Evolutionary conservation across 2,113 vertebrate species (phyloP).

Genomic region (Istiophorus platypterus): DNA sequence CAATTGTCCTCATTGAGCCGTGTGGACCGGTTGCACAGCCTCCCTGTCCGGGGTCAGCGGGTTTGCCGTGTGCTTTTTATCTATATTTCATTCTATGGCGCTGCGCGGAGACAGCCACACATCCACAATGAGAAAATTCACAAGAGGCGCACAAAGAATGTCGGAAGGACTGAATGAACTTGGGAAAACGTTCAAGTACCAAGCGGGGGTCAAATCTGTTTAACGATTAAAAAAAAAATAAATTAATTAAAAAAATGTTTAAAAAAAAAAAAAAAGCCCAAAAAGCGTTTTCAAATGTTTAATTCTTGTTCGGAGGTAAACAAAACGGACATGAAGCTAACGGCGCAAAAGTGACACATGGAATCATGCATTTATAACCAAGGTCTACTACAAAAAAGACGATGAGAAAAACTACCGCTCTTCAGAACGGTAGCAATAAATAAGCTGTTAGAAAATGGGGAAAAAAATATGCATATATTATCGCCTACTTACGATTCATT

Average conservation of each 20-base stretch:
- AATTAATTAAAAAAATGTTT: no score
- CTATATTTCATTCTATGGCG: constrained; percentile 78
- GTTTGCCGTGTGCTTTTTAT: constrained; percentile 86
- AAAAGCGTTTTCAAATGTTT: background rate
- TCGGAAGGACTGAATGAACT: constrained; percentile 5
- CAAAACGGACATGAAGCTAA: constrained; percentile 7
- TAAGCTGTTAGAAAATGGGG: background rate
- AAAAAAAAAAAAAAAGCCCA: background rate
- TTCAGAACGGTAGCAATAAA: background rate
- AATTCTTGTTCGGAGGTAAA: constrained; percentile 24
- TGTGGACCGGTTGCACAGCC: constrained; percentile 88
- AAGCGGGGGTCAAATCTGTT: constrained; percentile 5
- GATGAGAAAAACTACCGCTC: background rate
- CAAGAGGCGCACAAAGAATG: constrained; percentile 50
- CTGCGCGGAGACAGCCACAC: constrained; percentile 58
- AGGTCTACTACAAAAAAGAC: background rate
- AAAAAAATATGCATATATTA: constrained; percentile 3
- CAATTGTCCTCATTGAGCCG: constrained; percentile 89
- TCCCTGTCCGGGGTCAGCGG: constrained; percentile 83
- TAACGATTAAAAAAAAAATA: no score
- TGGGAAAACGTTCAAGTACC: background rate
- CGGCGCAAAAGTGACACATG: constrained; percentile 46
- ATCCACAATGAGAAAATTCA: constrained; percentile 47
- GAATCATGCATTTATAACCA: background rate
- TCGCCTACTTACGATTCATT: constrained; percentile 75